A percentile compares a stretch with the other conserved stretches of the same genome.
phyloP scores from a whole-genome alignment of 2,888 invertebrate species.

The Dyspetes luteomarginatus region DNA sequence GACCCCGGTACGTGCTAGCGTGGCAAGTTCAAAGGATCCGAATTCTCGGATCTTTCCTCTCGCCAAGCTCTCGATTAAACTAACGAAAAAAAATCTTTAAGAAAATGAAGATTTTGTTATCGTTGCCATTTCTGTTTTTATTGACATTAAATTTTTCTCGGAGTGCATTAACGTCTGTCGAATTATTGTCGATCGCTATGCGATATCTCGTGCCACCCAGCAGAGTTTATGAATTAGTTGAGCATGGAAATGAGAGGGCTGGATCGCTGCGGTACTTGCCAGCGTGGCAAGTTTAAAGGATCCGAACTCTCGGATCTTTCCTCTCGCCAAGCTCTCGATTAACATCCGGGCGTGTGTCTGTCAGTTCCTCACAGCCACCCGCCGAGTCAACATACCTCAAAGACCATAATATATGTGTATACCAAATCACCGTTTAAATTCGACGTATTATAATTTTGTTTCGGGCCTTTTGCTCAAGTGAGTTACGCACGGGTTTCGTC shows the following conservation, averaged over 20 bases:
- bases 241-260: conserved; percentile 58
- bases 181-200: conserved; percentile 57
- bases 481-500: background rate
- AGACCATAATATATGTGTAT: background rate
- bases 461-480: background rate
- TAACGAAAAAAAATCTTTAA: too few species aligned
- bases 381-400: conserved; percentile 46
- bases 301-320: conserved; percentile 59
- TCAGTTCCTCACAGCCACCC: conserved; percentile 57
- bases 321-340: conserved; percentile 56
- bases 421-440: conserved; percentile 31
- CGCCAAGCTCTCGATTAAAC: conserved; percentile 56
- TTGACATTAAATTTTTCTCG: too few species aligned
- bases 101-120: conserved; percentile 7
- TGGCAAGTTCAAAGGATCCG: conserved; percentile 64
- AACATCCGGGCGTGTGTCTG: conserved; percentile 60
- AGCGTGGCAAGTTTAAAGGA: conserved; percentile 62
- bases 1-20: conserved; percentile 41
- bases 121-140: background rate
- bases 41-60: conserved; percentile 53
- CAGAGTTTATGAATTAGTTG: conserved; percentile 57
- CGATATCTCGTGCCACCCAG: conserved; percentile 53
- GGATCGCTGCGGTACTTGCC: conserved; percentile 36
- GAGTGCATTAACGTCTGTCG: conserved; percentile 32
- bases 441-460: conserved; percentile 43